Evolutionary conservation across 2,797 vertebrate genomes (phyloP).

Genomic region (Oreonectes daqikongensis): DNA sequence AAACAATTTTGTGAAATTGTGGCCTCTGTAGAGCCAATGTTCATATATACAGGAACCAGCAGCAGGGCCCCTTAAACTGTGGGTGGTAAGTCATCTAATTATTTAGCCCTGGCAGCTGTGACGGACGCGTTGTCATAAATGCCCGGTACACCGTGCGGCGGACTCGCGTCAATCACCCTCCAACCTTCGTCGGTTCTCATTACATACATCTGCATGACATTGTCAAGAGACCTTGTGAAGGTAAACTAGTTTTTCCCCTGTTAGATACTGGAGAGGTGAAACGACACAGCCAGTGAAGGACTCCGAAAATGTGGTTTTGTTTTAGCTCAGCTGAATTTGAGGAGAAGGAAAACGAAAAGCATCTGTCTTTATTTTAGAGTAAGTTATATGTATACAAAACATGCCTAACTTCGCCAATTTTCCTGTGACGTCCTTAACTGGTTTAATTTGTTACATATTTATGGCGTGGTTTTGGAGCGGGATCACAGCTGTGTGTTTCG

Average conservation of each 20-base stretch:
- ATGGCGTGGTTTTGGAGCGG: conserved; percentile 52
- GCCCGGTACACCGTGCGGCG: conserved; percentile 61
- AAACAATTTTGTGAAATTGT: not conserved
- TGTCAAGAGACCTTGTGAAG: conserved; percentile 66
- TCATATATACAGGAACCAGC: conserved; percentile 20
- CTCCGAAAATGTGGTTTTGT: conserved; percentile 64
- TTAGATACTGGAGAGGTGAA: conserved; percentile 56
- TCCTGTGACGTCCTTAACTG: conserved; percentile 58
- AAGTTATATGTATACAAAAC: conserved; percentile 68
- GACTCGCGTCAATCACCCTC: conserved; percentile 65
- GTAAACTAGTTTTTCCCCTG: conserved; percentile 58
- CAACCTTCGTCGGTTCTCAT: conserved; percentile 69
- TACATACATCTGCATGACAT: conserved; percentile 67
- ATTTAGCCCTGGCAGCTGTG: conserved; percentile 48
- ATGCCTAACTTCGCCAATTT: conserved; percentile 64
- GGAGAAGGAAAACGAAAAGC: conserved; percentile 57
- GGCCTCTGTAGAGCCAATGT: not conserved
- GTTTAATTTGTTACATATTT: conserved; percentile 60
- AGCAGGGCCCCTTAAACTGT: conserved; percentile 12
- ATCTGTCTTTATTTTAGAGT: conserved; percentile 69
- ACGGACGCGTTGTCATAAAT: conserved; percentile 58
- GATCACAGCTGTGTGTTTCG: conserved; percentile 19
- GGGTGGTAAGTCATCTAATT: conserved; percentile 58
- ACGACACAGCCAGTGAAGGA: conserved; percentile 56
- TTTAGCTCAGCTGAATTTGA: conserved; percentile 63